Evolutionary conservation across 1,140 invertebrate genomes (phyloP).

Genomic region (Planococcus citri): DNA sequence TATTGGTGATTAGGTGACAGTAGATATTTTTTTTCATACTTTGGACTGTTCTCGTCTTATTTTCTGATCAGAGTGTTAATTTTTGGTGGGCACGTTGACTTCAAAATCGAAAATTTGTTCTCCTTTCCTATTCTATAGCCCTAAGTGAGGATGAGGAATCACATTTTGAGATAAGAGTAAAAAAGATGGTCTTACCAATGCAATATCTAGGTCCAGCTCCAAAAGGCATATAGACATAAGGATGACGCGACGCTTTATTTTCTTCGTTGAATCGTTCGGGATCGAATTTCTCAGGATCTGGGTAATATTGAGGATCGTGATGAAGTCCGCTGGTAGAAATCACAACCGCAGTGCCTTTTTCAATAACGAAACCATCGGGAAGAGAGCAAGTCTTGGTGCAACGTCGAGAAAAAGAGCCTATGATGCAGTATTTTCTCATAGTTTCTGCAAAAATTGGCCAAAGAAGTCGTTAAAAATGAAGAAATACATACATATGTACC

Average conservation of each 20-base stretch:
- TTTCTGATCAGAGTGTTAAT: too few relatives aligned
- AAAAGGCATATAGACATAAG: conserved; percentile 47
- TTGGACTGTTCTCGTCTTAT: too few relatives aligned
- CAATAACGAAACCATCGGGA: not conserved
- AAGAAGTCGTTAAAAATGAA: not conserved
- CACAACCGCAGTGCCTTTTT: not conserved
- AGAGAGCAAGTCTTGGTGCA: not conserved
- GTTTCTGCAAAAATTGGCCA: not conserved
- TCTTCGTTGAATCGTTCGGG: conserved; percentile 38
- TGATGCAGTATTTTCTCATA: not conserved
- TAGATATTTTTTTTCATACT: too few relatives aligned
- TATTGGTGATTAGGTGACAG: too few relatives aligned
- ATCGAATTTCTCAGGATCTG: conserved; percentile 42
- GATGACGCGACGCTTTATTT: conserved; percentile 32
- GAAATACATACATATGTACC: too few relatives aligned
- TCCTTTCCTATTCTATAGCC: too few relatives aligned
- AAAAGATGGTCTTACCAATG: conserved; percentile 33
- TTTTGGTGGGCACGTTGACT: too few relatives aligned
- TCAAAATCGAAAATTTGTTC: too few relatives aligned
- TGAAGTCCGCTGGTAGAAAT: conserved; percentile 38
- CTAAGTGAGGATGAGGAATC: too few relatives aligned
- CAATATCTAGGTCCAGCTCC: conserved; percentile 40
- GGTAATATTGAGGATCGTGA: conserved; percentile 39
- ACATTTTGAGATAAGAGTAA: too few relatives aligned
- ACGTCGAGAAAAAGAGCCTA: not conserved